A percentile compares a stretch with the other conserved stretches of the same genome.
Evolutionary conservation across 2,888 invertebrate species (phyloP).

Genomic region (Caradrina kadenii): DNA sequence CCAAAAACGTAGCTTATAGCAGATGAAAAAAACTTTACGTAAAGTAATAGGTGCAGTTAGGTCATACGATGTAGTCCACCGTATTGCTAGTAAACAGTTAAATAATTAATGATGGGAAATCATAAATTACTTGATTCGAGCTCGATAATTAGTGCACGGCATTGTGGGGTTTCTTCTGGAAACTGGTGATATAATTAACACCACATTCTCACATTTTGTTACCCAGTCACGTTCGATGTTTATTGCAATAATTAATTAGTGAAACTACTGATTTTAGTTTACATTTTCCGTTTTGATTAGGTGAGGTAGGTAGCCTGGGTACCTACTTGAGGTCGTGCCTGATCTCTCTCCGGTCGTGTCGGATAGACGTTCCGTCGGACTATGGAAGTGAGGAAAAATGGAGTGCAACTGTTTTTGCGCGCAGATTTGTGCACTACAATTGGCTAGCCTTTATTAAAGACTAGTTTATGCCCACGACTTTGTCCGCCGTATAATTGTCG

Average conservation of each 20-base stretch:
- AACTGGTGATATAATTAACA: constrained; percentile 55
- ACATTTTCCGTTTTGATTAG: constrained; percentile 6
- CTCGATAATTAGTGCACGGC: constrained; percentile 49
- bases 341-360: too few species aligned
- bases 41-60: too few species aligned
- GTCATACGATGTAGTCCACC: neutral
- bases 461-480: too few species aligned
- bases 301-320: neutral
- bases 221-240: constrained; percentile 29
- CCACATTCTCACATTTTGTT: constrained; percentile 15
- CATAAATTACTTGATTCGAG: constrained; percentile 1
- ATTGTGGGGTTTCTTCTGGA: constrained; percentile 39
- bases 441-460: too few species aligned
- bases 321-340: too few species aligned
- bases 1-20: too few species aligned
- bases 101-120: constrained; percentile 7
- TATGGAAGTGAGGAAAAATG: too few species aligned
- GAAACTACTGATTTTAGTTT: constrained; percentile 9
- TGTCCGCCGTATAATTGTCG: too few species aligned
- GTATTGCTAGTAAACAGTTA: neutral
- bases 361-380: too few species aligned
- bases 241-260: constrained; percentile 52
- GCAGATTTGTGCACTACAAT: too few species aligned
- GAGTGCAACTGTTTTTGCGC: too few species aligned
- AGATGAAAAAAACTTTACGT: too few species aligned